Base-by-base conservation (phyloP, 2,113 vertebrate species). In the Hippocampus mohnikei region DNA sequence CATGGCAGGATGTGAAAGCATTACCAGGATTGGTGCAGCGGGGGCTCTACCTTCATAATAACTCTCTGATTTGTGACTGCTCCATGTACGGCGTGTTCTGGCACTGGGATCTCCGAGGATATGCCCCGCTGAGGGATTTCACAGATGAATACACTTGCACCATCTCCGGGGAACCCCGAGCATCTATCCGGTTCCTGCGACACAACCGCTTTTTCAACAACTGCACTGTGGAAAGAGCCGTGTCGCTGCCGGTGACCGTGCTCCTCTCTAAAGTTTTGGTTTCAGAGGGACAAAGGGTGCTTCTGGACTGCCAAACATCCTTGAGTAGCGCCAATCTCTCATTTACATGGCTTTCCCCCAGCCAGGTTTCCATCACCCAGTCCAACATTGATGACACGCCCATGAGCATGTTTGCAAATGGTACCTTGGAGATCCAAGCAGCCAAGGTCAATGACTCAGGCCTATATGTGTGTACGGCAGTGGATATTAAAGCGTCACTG, bases 11-110 rank as follows among this genome's bases (percentile, higher is more conserved):
- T 12, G 88, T 99, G 68, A 90, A 89, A 0, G 83, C 92, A 41
- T 88, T 98, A 87, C 96, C 97, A 0, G 84, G 89, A 15, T 84
- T 87, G 56, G 86, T 97, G 46, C 91, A 95, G 84, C 93, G 93
- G 0, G 96, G 96, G 48, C 91, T 99, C 71, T 97, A 94, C 78
- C 91, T 98, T 60, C 95, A 98, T 81, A 96, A 96, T 84, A 99
- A 98, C 85, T 95, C 96, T 0, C 83, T 99, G 66, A 83, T 82
- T 68, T 99, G 97, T 21, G 93, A 96, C 79, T 99, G 97, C 65
- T 77, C 91, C 0, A 90, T 96, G 68, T 94, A 95, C 72, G 89
- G 86, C 3, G 82, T 98, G 89, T 92, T 98, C 69, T 93, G 87
- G 85, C 94, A 86, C 60, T 98, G 96, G 96, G 91, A 94, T 64